Conservation (phyloP, 2,888 invertebrate genomes). For the Euplexia lucipara region DNA sequence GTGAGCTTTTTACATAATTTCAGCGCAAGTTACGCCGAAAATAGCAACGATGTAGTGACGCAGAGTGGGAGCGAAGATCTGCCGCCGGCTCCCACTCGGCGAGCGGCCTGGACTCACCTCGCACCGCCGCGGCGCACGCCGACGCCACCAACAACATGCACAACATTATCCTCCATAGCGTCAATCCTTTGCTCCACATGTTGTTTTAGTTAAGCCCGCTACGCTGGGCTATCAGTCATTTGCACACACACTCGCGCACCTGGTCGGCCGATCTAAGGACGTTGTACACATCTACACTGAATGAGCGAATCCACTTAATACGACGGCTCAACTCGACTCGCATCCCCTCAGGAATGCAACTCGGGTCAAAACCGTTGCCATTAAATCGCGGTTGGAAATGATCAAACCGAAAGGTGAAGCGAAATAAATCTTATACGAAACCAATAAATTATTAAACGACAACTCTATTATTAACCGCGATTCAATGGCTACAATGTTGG, state of each 20-base stretch:
- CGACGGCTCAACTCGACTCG: constrained; percentile 73
- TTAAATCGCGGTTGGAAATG: constrained; percentile 74
- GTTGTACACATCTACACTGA: constrained; percentile 85
- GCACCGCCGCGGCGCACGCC: constrained; percentile 84
- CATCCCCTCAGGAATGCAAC: constrained; percentile 82
- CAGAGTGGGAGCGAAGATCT: constrained; percentile 78
- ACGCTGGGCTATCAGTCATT: constrained; percentile 88
- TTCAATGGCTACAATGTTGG: constrained; percentile 80
- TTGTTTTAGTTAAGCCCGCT: constrained; percentile 85
- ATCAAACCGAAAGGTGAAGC: constrained; percentile 33
- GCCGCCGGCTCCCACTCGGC: constrained; percentile 68
- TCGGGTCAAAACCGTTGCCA: constrained; percentile 77
- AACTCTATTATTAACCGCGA: constrained; percentile 81
- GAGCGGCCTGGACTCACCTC: constrained; percentile 83
- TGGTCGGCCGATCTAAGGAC: constrained; percentile 86
- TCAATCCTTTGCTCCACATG: constrained; percentile 89
- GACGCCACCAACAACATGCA: constrained; percentile 86
- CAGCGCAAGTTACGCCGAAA: constrained; percentile 90
- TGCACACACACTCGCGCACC: constrained; percentile 90
- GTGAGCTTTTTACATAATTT: constrained; percentile 91
- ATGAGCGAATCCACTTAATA: constrained; percentile 70
- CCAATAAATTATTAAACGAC: constrained; percentile 67
- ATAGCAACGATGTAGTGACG: constrained; percentile 88
- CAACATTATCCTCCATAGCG: constrained; percentile 89
- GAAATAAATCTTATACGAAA: constrained; percentile 49